A percentile compares a stretch with the other conserved stretches of the same genome.
Conservation (phyloP, 2,113 vertebrate species). For the Crotalus helleri region DNA sequence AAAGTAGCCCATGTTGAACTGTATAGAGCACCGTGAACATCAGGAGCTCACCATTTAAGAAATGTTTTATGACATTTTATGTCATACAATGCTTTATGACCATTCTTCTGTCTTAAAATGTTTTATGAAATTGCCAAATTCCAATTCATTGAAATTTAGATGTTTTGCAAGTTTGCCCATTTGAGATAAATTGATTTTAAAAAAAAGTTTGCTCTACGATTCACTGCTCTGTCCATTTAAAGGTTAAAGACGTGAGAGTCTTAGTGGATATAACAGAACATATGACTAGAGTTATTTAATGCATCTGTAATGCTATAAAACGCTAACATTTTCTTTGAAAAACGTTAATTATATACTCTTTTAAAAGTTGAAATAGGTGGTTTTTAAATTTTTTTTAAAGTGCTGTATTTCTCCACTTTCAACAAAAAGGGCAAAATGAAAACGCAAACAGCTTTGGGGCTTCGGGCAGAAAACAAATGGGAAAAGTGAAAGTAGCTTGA, state of each 20-base stretch:
- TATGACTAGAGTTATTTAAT: background rate
- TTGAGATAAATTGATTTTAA: background rate
- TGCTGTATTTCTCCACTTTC: background rate
- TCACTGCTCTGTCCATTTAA: background rate
- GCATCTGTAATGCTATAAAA: background rate
- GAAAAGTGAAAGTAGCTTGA: background rate
- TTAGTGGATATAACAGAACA: background rate
- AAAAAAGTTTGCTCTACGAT: background rate
- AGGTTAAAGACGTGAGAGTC: background rate
- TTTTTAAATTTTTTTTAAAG: background rate
- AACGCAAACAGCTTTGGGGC: background rate
- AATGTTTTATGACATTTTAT: background rate
- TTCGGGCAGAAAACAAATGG: background rate
- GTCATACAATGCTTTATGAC: background rate
- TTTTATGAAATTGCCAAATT: background rate
- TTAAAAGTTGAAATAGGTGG: background rate
- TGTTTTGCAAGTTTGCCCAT: background rate
- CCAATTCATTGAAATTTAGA: background rate
- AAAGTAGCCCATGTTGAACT: background rate
- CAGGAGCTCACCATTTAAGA: background rate
- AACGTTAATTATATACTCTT: background rate
- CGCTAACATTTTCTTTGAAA: background rate
- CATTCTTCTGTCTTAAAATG: background rate
- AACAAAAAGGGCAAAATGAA: background rate
- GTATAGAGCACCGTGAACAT: background rate